phyloP scores from a whole-genome alignment of 2,888 invertebrate species.

The Melieria omissa region DNA sequence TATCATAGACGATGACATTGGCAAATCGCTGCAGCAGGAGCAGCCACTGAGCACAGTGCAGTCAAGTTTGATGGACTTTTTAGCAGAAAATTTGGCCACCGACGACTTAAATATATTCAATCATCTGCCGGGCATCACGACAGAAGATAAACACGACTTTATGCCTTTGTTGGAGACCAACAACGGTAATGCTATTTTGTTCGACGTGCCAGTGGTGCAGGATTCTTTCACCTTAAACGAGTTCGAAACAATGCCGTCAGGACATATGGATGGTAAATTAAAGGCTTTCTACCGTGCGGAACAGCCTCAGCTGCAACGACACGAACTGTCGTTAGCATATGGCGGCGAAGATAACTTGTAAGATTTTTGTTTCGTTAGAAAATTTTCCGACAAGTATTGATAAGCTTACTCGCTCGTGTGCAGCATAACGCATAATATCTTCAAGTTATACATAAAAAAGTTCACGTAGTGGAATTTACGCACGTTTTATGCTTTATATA shows the following conservation, averaged over 20 bases:
- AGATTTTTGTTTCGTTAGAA: neutral
- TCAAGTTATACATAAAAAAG: no score
- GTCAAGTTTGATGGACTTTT: slow-evolving; percentile 64
- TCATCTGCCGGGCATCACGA: slow-evolving; percentile 53
- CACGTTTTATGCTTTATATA: neutral
- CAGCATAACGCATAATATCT: no score
- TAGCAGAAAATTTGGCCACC: slow-evolving; percentile 61
- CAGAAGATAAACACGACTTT: slow-evolving; percentile 57
- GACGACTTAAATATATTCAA: slow-evolving; percentile 59
- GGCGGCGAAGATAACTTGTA: neutral
- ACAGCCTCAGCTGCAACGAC: neutral
- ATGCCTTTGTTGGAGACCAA: slow-evolving; percentile 56
- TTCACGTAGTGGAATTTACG: no score
- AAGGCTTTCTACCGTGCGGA: slow-evolving; percentile 39
- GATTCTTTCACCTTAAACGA: slow-evolving; percentile 37
- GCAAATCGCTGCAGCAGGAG: slow-evolving; percentile 39
- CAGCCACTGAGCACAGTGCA: slow-evolving; percentile 60
- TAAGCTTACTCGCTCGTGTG: no score
- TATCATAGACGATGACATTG: slow-evolving; percentile 45
- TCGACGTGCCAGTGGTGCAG: slow-evolving; percentile 49
- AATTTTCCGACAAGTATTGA: no score
- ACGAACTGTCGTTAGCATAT: neutral
- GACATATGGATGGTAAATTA: slow-evolving; percentile 44
- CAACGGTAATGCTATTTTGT: slow-evolving; percentile 47
- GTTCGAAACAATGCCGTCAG: slow-evolving; percentile 33